phyloP scores from a whole-genome alignment of 2,888 invertebrate species.

The Lutraria lutraria region DNA sequence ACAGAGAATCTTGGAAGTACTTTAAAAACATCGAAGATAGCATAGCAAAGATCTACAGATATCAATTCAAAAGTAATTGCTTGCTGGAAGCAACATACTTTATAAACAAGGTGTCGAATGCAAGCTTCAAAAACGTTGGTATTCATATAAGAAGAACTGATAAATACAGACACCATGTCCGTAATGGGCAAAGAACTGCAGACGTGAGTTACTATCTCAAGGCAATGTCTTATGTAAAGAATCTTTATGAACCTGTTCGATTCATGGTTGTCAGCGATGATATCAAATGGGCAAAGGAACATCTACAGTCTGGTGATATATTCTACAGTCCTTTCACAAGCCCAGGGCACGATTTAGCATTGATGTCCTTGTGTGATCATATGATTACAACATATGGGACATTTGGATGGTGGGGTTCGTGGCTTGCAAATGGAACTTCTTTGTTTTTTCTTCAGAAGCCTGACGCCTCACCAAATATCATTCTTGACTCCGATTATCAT shows the following conservation, averaged over 20 bases:
- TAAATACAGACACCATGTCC: not conserved
- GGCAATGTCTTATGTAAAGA: constrained; percentile 33
- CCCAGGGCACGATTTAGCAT: constrained; percentile 33
- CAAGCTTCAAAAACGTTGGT: not conserved
- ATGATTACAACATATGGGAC: constrained; percentile 46
- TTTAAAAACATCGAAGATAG: constrained; percentile 37
- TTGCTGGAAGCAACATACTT: not conserved
- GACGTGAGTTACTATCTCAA: constrained; percentile 18
- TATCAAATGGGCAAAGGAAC: constrained; percentile 39
- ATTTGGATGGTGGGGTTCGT: constrained; percentile 57
- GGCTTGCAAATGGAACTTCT: constrained; percentile 41
- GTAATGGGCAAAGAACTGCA: not conserved
- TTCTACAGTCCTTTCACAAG: constrained; percentile 25
- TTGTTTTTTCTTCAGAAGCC: not conserved
- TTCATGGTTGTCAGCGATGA: constrained; percentile 25
- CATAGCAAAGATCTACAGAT: constrained; percentile 37
- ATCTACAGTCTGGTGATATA: constrained; percentile 25
- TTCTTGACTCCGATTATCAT: too few species aligned
- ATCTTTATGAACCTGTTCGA: constrained; percentile 8
- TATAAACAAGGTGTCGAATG: not conserved
- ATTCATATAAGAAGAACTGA: constrained; percentile 20
- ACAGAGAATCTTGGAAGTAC: constrained; percentile 64
- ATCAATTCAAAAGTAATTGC: constrained; percentile 33
- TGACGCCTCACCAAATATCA: too few species aligned
- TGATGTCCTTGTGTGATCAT: constrained; percentile 46